Evolutionary conservation across 2,113 vertebrate species (phyloP).

Genomic region (Zingel zingel): DNA sequence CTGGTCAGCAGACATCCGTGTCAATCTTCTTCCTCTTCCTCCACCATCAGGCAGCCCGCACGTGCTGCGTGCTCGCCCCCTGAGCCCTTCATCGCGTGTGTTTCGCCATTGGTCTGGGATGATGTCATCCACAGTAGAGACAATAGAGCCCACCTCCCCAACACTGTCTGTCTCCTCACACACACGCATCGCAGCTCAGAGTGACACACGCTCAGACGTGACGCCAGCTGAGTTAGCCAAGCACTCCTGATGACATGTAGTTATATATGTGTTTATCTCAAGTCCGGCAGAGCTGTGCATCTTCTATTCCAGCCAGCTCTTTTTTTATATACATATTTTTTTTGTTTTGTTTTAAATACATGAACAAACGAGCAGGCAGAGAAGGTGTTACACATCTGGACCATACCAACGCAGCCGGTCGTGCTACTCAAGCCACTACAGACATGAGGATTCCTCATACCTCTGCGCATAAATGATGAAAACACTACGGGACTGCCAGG

Average conservation of each 20-base stretch:
- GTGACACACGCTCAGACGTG: conserved; percentile 78
- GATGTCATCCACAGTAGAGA: conserved; percentile 84
- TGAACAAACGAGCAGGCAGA: conserved; percentile 41
- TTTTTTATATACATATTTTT: not conserved
- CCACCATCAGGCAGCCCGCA: conserved; percentile 39
- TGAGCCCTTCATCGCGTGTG: conserved; percentile 56
- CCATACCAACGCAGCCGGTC: conserved; percentile 61
- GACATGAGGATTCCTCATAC: conserved; percentile 58
- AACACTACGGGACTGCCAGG: conserved; percentile 66
- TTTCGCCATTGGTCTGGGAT: conserved; percentile 80
- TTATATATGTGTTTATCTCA: conserved; percentile 5
- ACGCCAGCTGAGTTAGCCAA: conserved; percentile 72
- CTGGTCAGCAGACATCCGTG: conserved; percentile 27
- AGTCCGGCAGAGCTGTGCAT: conserved; percentile 26
- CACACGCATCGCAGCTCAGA: conserved; percentile 72
- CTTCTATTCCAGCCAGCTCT: not conserved
- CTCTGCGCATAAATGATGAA: conserved; percentile 70
- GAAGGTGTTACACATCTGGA: conserved; percentile 78
- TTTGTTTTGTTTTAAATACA: not conserved
- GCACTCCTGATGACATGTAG: conserved; percentile 49
- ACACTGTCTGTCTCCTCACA: conserved; percentile 59
- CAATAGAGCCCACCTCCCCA: conserved; percentile 80
- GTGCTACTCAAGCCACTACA: conserved; percentile 53
- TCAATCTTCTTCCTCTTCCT: conserved; percentile 31
- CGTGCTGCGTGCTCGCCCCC: conserved; percentile 73